phyloP scores from a whole-genome alignment of 2,888 invertebrate species.

The Agrotis ipsilon region DNA sequence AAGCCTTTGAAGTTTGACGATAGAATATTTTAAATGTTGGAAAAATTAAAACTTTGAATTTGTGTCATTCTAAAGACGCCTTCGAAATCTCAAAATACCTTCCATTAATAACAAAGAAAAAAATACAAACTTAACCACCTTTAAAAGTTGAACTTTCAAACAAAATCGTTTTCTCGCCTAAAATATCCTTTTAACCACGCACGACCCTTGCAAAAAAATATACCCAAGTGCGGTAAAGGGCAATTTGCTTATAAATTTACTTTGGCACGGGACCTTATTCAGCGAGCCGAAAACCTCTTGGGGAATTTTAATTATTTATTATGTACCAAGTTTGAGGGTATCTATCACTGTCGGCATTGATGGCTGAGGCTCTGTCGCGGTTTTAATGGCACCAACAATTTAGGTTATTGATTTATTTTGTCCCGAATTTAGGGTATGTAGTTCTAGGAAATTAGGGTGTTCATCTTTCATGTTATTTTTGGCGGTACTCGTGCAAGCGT shows the following conservation, averaged over 20 bases:
- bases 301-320: conserved; percentile 80
- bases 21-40: neutral
- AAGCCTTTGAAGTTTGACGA: neutral
- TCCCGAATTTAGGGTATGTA: conserved; percentile 18
- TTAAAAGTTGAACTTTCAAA: conserved; percentile 33
- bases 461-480: neutral
- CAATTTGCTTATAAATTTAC: conserved; percentile 74
- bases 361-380: conserved; percentile 46
- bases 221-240: conserved; percentile 54
- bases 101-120: neutral
- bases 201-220: conserved; percentile 45
- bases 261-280: conserved; percentile 66
- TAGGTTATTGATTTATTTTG: conserved; percentile 54
- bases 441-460: conserved; percentile 7
- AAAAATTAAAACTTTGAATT: neutral
- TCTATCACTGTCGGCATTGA: conserved; percentile 74
- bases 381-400: conserved; percentile 56
- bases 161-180: conserved; percentile 29
- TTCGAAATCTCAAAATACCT: neutral
- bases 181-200: conserved; percentile 43
- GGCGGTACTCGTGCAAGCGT: neutral
- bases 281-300: conserved; percentile 64
- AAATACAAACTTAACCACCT: conserved; percentile 11
- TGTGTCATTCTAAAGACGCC: neutral
- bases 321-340: conserved; percentile 68